Evolutionary conservation across 2,888 invertebrate genomes (phyloP), one percentile per base, ranked within the genome.

Genomic region (Litoditis marina): DNA sequence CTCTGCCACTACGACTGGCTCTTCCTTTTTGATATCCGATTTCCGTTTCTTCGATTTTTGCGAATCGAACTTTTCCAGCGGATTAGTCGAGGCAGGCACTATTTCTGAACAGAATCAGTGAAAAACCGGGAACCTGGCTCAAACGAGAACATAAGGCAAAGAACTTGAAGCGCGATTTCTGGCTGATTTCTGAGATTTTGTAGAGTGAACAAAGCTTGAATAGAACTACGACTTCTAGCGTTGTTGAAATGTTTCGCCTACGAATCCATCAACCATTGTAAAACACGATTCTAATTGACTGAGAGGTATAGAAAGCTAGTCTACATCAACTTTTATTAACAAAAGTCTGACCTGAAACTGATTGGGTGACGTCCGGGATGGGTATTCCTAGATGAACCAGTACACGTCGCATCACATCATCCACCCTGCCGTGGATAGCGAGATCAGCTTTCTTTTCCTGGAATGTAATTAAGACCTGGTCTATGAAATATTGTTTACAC

Each of bases 391-490:
- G 54, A 13, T 44, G 42, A 8, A 56, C 51, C 55, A 76, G 51
- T 32, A 76, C 47, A 16, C 36, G 27, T 19, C 25, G 39, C 71
- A 77, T 70, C 2, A 79, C 79, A 0, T 68, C 62, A 49, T 81
- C 81, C 2, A 78, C 73, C 31, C 67, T 69, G 3, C 69, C 76
- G 50, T 80, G 77, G n/a, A 81, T 77, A 13, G 76, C 69, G 28
- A 80, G 56, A 58, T 77, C 77, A 2, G 74, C 74, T 27, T 67
- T 71, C 51, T 68, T 70, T 36, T 80, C 74, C 78, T 78, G 60
- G 27, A 73, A 67, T n/a, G 2, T 13, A 11, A 22, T 2, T 47
- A 16, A 13, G 19, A 31, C 16, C 22, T 56, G n/a, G 16, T 27
- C 13, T 27, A 46, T 19, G 27, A 27, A 32, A 32, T 44, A 19